Evolutionary conservation across 2,888 invertebrate species (phyloP).

Genomic region (Machimus atricapillus): DNA sequence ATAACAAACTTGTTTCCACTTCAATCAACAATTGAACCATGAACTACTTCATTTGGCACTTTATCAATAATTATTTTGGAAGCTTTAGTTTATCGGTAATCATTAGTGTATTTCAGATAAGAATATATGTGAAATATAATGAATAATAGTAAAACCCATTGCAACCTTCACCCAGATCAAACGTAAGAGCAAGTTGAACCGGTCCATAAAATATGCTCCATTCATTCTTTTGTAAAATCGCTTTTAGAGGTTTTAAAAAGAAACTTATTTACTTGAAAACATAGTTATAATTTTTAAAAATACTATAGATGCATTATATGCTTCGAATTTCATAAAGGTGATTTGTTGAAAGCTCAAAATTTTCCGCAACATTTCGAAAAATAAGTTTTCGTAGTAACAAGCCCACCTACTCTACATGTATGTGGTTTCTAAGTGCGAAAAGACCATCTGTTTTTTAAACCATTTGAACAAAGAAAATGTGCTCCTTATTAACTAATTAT

Average conservation of each 20-base stretch:
- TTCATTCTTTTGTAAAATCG: not conserved
- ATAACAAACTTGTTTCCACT: not conserved
- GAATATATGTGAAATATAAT: not conserved
- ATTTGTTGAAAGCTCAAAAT: not conserved
- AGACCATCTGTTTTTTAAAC: not conserved
- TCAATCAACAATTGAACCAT: not conserved
- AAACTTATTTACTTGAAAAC: not conserved
- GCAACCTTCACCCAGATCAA: not conserved
- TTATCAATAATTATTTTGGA: not conserved
- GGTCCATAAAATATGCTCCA: not conserved
- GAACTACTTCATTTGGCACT: not conserved
- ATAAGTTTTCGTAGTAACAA: not conserved
- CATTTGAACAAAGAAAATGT: not conserved
- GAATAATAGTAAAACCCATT: not conserved
- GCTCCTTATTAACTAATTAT: not conserved
- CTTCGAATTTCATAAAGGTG: not conserved
- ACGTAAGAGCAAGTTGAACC: not conserved
- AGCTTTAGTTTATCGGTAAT: not conserved
- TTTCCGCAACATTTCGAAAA: not conserved
- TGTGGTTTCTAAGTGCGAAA: not conserved
- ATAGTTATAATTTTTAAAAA: not conserved
- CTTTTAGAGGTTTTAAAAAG: not conserved
- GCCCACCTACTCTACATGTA: not conserved
- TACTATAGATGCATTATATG: not conserved
- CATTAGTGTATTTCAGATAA: not conserved